Evolutionary conservation across 2,797 vertebrate species (phyloP), one percentile per base, ranked within the genome.

Genomic region (Cuculus canorus): DNA sequence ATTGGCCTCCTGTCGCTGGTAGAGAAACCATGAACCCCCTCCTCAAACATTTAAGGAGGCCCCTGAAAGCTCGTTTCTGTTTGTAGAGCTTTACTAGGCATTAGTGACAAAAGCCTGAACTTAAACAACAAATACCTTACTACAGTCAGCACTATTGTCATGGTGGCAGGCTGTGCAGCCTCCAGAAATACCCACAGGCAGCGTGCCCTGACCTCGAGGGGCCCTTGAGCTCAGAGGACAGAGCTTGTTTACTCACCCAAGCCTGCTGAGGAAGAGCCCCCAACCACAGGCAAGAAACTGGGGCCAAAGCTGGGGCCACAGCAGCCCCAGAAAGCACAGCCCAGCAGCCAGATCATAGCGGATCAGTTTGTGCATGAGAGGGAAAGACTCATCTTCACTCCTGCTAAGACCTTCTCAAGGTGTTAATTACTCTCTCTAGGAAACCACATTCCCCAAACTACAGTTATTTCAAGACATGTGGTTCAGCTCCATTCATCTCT

Each of bases 271-370:
- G 32, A 16, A 71, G 17, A n/a, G 65, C 24, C 17, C 17, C 27
- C 24, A 10, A 8, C 4, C 2, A 0, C 25, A 5, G 22, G 32
- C 0, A 0, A 60, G 63, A 60, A n/a, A 10, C 22, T 4, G 13
- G 23, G 56, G 41, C n/a, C 8, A 4, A 60, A n/a, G 10, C 22
- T 4, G 13, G 23, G 56, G 41, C n/a, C 8, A 4, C 53, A 22
- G 16, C 53, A 77, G 57, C 22, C 28, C 19, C 53, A 37, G 60
- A 66, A 71, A 45, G 52, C 43, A 24, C 39, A 68, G 33, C 39
- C 25, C 2, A 1, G 50, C 54, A 69, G 48, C 13, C 69, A 24
- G 35, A 73, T 12, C 56, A 33, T 69, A 54, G 18, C 50, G 84
- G 24, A 75, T 69, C 57, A 35, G 65, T 71, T 43, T 78, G 76